Evolutionary conservation across 2,797 vertebrate species (phyloP).

Genomic region (Ciconia nigra): DNA sequence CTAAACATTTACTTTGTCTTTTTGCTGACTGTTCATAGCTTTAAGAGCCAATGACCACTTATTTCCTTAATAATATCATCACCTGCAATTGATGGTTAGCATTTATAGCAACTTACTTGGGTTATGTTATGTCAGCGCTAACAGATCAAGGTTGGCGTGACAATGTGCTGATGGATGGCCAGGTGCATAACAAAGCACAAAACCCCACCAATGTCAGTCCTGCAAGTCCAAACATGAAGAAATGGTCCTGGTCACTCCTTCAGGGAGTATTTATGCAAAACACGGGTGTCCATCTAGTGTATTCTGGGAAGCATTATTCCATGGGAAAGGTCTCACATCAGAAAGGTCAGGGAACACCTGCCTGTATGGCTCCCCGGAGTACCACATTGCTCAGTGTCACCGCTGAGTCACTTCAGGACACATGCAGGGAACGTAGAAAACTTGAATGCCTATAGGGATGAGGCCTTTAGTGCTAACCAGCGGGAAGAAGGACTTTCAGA

Average conservation of each 20-base stretch:
- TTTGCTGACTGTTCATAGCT: background rate
- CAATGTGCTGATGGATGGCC: background rate
- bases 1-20: background rate
- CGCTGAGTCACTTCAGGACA: background rate
- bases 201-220: background rate
- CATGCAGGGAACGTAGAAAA: background rate
- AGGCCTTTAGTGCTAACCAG: background rate
- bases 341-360: conserved; percentile 30
- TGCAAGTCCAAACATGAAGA: background rate
- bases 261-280: accelerated
- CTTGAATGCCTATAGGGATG: background rate
- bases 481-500: background rate
- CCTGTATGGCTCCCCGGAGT: background rate
- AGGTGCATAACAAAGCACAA: background rate
- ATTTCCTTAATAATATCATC: background rate
- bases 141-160: background rate
- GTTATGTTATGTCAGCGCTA: background rate
- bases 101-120: background rate
- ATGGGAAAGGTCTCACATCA: background rate
- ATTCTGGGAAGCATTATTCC: background rate
- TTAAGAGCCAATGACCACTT: background rate
- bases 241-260: background rate
- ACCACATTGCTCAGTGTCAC: background rate
- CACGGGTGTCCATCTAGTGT: too few relatives aligned
- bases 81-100: background rate